Evolutionary conservation across 2,113 vertebrate genomes (phyloP).

Genomic region (Haemorhous mexicanus): DNA sequence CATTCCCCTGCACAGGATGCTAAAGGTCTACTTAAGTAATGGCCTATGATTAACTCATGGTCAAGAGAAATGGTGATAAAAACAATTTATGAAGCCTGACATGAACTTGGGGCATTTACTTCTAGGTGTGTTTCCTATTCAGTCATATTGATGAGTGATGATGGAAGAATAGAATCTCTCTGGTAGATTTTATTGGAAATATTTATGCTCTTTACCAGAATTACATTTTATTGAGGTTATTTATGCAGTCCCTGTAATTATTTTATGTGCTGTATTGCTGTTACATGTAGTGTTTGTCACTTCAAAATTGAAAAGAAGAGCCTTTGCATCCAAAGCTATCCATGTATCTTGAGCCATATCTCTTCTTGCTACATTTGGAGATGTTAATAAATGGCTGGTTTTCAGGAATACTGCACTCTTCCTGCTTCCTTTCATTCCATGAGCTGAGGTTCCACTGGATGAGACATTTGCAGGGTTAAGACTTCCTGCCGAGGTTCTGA

Average conservation of each 20-base stretch:
- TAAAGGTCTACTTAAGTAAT: not conserved
- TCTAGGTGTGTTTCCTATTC: not conserved
- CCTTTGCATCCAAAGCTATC: not conserved
- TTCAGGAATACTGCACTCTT: constrained; percentile 62
- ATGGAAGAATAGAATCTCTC: not conserved
- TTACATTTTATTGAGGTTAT: not conserved
- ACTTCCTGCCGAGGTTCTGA: constrained; percentile 76
- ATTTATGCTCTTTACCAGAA: not conserved
- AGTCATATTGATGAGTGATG: not conserved
- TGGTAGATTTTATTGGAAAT: not conserved
- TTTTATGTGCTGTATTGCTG: not conserved
- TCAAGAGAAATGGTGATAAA: not conserved
- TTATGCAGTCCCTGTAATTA: not conserved
- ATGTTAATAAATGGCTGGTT: constrained; percentile 55
- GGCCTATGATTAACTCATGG: not conserved
- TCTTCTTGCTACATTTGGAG: constrained; percentile 26
- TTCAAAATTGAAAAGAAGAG: not conserved
- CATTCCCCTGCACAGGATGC: not conserved
- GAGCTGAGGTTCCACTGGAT: constrained; percentile 63
- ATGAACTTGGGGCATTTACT: not conserved
- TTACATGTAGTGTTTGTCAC: not conserved
- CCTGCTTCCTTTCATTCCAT: constrained; percentile 75
- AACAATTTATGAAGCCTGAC: not conserved
- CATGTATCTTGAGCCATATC: not conserved
- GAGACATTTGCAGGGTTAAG: constrained; percentile 74